A percentile compares a stretch with the other conserved stretches of the same genome.
phyloP scores from a whole-genome alignment of 2,113 vertebrate genomes.

The Seriola rivoliana region DNA sequence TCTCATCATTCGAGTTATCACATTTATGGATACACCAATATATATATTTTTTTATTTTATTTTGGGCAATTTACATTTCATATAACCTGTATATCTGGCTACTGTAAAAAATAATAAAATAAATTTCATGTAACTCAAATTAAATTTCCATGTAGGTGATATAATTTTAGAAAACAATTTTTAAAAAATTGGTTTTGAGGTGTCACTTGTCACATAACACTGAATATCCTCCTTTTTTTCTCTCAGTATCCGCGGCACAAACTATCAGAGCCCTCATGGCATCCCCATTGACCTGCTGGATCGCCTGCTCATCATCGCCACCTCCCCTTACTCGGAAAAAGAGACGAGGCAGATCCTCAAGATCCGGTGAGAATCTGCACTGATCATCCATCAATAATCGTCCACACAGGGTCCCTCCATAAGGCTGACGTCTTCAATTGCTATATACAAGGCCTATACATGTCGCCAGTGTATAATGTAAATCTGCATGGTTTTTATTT shows the following conservation, averaged over 20 bases:
- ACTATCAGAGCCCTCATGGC: slow-evolving; percentile 94
- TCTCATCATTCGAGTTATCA: background rate
- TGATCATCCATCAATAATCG: rapidly evolving
- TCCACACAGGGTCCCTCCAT: too few species aligned
- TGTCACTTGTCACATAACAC: background rate
- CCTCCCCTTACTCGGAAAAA: slow-evolving; percentile 92
- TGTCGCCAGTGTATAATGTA: background rate
- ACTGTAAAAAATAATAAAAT: background rate
- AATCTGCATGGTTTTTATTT: slow-evolving; percentile 8
- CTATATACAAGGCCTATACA: too few species aligned
- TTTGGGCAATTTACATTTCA: too few species aligned
- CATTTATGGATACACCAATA: background rate
- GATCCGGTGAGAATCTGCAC: slow-evolving; percentile 85
- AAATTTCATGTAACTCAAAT: too few species aligned
- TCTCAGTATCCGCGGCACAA: slow-evolving; percentile 92
- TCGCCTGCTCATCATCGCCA: slow-evolving; percentile 92
- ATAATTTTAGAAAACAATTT: background rate
- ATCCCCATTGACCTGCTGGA: slow-evolving; percentile 94
- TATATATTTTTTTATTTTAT: too few species aligned
- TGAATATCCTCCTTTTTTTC: background rate
- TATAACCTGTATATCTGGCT: background rate
- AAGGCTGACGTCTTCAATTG: too few species aligned
- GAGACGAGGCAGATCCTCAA: slow-evolving; percentile 94
- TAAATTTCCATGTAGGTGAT: background rate
- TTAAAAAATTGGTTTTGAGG: background rate